A percentile compares a stretch with the other conserved stretches of the same genome.
Evolutionary conservation across 2,888 invertebrate species (phyloP).

Genomic region (Zaprionus lineosus): DNA sequence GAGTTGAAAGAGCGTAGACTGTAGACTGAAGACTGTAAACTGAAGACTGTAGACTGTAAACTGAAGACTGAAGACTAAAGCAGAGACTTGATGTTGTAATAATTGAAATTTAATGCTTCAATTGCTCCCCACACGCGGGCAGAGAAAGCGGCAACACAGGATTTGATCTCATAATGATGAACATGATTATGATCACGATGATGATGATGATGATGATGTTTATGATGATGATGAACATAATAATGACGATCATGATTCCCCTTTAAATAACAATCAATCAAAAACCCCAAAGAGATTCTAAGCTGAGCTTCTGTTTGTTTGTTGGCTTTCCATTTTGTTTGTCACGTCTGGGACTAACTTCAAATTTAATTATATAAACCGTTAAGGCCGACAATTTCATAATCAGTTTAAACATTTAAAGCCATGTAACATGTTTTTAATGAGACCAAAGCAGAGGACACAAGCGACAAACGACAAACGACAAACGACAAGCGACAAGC

Average conservation of each 20-base stretch:
- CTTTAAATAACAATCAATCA: constrained; percentile 14
- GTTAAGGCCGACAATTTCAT: constrained; percentile 66
- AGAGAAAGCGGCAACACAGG: constrained; percentile 42
- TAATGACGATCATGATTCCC: constrained; percentile 1
- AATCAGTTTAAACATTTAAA: constrained; percentile 63
- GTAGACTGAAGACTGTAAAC: too few relatives aligned
- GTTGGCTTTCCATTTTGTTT: too few relatives aligned
- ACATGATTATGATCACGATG: too few relatives aligned
- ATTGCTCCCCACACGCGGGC: constrained; percentile 1
- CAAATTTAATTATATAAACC: constrained; percentile 67
- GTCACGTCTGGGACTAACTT: too few relatives aligned
- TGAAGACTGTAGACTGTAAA: too few relatives aligned
- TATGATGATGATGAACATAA: too few relatives aligned
- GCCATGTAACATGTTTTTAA: constrained; percentile 76
- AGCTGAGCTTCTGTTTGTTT: constrained; percentile 1
- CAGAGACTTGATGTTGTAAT: constrained; percentile 65
- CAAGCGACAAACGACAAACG: constrained; percentile 27
- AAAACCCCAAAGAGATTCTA: neutral
- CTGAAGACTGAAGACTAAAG: too few relatives aligned
- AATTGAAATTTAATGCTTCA: constrained; percentile 67
- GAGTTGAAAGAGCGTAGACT: too few relatives aligned
- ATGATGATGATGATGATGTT: too few relatives aligned
- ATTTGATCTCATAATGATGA: constrained; percentile 31
- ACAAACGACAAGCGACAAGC: constrained; percentile 28
- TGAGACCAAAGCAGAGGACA: constrained; percentile 55